Percentiles rank a stretch among this genome's conserved stretches.
These are phyloP conservation scores for Druon quercuslanigerum DNA, from an alignment of 1,140 invertebrate species.

Conservation along the genomic window DNA sequence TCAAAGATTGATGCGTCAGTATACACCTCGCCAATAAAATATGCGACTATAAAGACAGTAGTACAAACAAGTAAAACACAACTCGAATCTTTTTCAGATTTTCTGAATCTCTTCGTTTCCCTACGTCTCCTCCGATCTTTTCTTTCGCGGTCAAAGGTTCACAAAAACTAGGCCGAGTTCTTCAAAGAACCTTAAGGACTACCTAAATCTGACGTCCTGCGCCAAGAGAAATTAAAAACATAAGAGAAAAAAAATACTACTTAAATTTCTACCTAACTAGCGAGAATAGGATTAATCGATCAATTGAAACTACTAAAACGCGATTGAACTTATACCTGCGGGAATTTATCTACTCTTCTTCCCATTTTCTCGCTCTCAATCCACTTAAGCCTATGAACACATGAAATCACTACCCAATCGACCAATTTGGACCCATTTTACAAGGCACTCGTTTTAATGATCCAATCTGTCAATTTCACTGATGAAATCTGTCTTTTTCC, in stretches of 20 bases:
- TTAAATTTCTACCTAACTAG: slow-evolving; percentile 58
- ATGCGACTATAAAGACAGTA: neutral
- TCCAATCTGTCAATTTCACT: no score
- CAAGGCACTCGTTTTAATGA: slow-evolving; percentile 62
- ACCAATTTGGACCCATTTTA: slow-evolving; percentile 73
- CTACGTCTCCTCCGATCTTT: neutral
- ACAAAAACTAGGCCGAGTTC: slow-evolving; percentile 52
- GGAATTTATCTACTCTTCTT: slow-evolving; percentile 41
- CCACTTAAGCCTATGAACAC: slow-evolving; percentile 76
- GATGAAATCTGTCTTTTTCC: no score
- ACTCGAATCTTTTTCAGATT: neutral
- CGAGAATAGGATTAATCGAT: slow-evolving; percentile 55
- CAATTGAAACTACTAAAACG: slow-evolving; percentile 32
- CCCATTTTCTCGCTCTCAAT: slow-evolving; percentile 53
- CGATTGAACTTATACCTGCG: slow-evolving; percentile 41
- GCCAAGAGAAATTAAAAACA: slow-evolving; percentile 63
- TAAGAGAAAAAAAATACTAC: slow-evolving; percentile 62
- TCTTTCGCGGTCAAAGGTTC: slow-evolving; percentile 38
- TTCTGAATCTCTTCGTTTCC: neutral
- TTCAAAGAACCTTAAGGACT: slow-evolving; percentile 52
- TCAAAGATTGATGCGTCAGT: slow-evolving; percentile 20
- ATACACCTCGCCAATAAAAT: neutral
- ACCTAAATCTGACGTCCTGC: slow-evolving; percentile 70
- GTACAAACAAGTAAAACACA: neutral
- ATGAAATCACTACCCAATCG: slow-evolving; percentile 76